These are phyloP conservation scores for Macropus fuliginosus DNA, from an alignment of 2,797 vertebrate species.

Conservation along the genomic window DNA sequence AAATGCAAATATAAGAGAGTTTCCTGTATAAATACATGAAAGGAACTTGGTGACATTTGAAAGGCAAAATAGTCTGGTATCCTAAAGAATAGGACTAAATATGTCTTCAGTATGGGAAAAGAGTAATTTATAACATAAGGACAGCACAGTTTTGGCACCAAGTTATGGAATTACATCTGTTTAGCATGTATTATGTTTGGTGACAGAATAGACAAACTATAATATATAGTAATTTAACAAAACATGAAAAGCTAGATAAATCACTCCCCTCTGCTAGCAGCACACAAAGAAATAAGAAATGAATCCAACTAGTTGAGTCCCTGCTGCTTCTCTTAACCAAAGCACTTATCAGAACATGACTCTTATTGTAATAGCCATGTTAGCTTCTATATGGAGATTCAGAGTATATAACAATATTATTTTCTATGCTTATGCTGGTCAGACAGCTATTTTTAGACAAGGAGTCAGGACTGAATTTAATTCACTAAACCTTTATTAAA, in stretches of 20 bases:
- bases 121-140: conserved; percentile 55
- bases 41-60: not conserved
- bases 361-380: not conserved
- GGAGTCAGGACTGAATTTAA: not conserved
- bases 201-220: conserved; percentile 65
- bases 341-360: not conserved
- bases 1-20: not conserved
- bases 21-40: not conserved
- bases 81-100: conserved; percentile 18
- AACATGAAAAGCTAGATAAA: conserved; percentile 26
- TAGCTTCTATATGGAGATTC: not conserved
- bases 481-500: not conserved
- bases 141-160: conserved; percentile 43
- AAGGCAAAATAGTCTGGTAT: conserved; percentile 6
- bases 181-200: conserved; percentile 61
- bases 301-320: not conserved
- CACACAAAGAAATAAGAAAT: conserved; percentile 4
- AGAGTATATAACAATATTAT: not conserved
- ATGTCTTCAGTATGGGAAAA: conserved; percentile 35
- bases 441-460: not conserved
- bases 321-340: not conserved
- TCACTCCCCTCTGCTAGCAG: not conserved
- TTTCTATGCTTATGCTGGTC: not conserved
- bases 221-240: conserved; percentile 41
- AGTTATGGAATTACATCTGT: conserved; percentile 64